Evolutionary conservation across 2,797 vertebrate genomes (phyloP), one percentile per base, ranked within the genome.

Genomic region (Leptodactylus fallax): DNA sequence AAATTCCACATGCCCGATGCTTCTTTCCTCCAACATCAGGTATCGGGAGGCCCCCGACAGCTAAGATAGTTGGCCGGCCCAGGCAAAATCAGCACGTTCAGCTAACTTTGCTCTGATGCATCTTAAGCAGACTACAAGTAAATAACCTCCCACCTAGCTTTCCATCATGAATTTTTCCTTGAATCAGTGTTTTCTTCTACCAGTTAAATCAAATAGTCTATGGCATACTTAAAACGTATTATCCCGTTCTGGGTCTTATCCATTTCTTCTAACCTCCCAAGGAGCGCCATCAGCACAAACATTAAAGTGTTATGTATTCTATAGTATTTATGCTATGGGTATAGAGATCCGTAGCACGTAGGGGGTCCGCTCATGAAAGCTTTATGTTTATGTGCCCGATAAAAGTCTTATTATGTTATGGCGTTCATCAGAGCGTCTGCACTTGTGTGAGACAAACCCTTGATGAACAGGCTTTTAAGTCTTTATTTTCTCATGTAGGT

Each of bases 391-490:
- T 60, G 12, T 60, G 82, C 67, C 25, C 27, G 51, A 83, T 83
- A 83, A 56, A 83, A 83, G 67, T 84, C 67, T 56, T 84, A 84
- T 72, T 56, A 84, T 74, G 67, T 84, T 45, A 72, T 58, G 58
- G 69, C 21, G 60, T 81, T 81, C 45, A 25, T 81, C 79, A 81
- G 79, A 49, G 61, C 21, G 36, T 60, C 53, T 74, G 21, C 45
- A 60, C 36, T 84, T 58, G 67, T 72, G 82, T 17, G 69, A 58
- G 55, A 83, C 19, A 53, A 72, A 51, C 51, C 53, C 81, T 83
- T 74, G 82, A 84, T 84, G 82, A 72, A 58, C 19, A 60, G 36
- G 69, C 82, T 74, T 84, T 84, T n/a, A 60, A 86, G 45, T 81
- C 79, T 65, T 61, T 8, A 82, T 76, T 82, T 81, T 76, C 36